These are phyloP conservation scores for Scelioninae gen. 2 DNA, from an alignment of 2,888 invertebrate genomes.

Conservation along the genomic window DNA sequence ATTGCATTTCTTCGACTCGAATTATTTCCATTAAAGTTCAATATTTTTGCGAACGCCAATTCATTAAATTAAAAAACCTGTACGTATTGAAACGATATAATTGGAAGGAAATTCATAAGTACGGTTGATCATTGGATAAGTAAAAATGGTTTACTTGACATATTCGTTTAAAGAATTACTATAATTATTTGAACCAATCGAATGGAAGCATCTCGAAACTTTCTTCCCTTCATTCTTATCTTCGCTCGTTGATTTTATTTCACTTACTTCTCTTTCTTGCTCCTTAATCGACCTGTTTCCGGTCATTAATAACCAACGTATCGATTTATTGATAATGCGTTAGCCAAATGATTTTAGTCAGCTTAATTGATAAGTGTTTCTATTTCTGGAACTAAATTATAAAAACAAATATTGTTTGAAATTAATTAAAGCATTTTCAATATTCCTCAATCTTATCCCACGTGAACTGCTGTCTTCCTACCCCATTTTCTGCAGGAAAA, in stretches of 20 bases:
- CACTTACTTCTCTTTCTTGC: slow-evolving; percentile 3
- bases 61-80: too few relatives aligned
- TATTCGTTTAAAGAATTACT: too few relatives aligned
- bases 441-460: too few relatives aligned
- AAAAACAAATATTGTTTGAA: too few relatives aligned
- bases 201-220: slow-evolving; percentile 21
- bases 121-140: too few relatives aligned
- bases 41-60: background rate
- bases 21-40: slow-evolving; percentile 12
- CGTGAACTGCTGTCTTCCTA: too few relatives aligned
- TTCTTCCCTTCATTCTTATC: slow-evolving; percentile 21
- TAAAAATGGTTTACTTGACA: too few relatives aligned
- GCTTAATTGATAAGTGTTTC: background rate
- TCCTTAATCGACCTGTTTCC: slow-evolving; percentile 13
- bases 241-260: slow-evolving; percentile 29
- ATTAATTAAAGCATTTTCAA: too few relatives aligned
- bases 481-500: too few relatives aligned
- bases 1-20: background rate
- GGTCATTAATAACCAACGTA: slow-evolving; percentile 20
- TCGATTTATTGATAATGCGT: slow-evolving; percentile 17
- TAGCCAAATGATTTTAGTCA: background rate
- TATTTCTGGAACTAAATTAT: too few relatives aligned
- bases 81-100: too few relatives aligned
- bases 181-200: slow-evolving; percentile 17
- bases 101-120: too few relatives aligned